phyloP scores from a whole-genome alignment of 1,140 invertebrate genomes.

The Mercenaria mercenaria region DNA sequence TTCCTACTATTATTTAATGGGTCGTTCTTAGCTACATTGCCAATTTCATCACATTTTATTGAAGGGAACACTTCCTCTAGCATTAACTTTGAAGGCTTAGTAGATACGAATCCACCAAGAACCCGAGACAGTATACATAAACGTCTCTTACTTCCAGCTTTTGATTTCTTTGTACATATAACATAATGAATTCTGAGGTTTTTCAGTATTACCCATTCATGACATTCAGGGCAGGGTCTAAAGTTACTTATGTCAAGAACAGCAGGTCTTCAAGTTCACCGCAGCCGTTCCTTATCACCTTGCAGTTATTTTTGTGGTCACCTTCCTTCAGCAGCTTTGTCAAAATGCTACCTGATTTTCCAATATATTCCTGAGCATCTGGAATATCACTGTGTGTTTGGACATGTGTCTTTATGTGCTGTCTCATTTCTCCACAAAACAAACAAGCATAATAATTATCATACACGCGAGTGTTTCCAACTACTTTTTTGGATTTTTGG shows the following conservation, averaged over 20 bases:
- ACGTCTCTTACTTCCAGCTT: background rate
- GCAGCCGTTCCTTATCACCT: too few relatives aligned
- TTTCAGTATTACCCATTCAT: background rate
- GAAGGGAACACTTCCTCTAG: background rate
- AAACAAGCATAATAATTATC: too few relatives aligned
- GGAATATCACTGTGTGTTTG: too few relatives aligned
- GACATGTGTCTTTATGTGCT: too few relatives aligned
- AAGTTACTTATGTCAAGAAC: background rate
- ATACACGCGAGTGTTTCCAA: too few relatives aligned
- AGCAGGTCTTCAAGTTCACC: too few relatives aligned
- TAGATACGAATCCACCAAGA: background rate
- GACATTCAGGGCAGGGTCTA: background rate
- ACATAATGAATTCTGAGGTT: background rate
- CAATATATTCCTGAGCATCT: too few relatives aligned
- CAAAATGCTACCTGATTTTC: too few relatives aligned
- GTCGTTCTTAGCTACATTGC: background rate
- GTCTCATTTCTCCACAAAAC: too few relatives aligned
- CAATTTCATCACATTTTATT: background rate
- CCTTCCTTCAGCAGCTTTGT: too few relatives aligned
- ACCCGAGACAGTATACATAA: background rate
- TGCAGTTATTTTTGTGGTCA: too few relatives aligned
- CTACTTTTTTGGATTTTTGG: too few relatives aligned
- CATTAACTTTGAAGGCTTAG: conserved; percentile 11
- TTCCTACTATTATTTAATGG: conserved; percentile 43
- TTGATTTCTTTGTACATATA: background rate